Evolutionary conservation across 1,140 invertebrate genomes (phyloP), one percentile per base, ranked within the genome.

Genomic region (Drosophila nasuta): DNA sequence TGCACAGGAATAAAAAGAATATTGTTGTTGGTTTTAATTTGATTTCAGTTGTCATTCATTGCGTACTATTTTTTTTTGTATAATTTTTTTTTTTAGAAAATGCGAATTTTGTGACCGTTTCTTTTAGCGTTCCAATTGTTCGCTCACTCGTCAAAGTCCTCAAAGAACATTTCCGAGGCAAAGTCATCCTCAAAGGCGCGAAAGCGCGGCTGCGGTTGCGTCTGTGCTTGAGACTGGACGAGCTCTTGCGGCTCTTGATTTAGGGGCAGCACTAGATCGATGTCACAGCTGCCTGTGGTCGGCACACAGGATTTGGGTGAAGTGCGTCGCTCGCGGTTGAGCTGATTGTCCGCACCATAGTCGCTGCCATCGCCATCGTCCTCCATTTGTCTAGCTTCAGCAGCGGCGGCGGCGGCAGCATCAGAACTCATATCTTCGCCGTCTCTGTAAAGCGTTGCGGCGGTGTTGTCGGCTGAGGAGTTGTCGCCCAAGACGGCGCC

Each of bases 131-230:
- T 33, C 1, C n/a, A 54, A 25, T 25, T 25, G 20, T 25, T 25
- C 5, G 11, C 30, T 70, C n/a, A 80, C 6, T 79, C 52, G 0
- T 69, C 66, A 5, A 56, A 51, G 11, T 72, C 46, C 33, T 67
- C 62, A 7, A 76, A 82, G n/a, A 64, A 87, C 58, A 87, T 38
- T 2, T 81, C 82, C 2, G 83, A 77, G 35, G 79, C 62, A 11
- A 83, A 88, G 38, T 81, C 77, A 25, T 87, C 83, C 5, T 63
- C 73, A 25, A 82, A 77, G 17, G 65, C 63, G 7, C 64, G 67
- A 56, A 67, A 77, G 2, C 43, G 65, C 1, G 15, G n/a, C 13
- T 63, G 43, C 8, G 65, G 0, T 25, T 49, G 62, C 8, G 25
- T 8, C n/a, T 62, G 17, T 5, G 49, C 13, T 7, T 70, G 35